Base-by-base conservation (phyloP, 2,888 invertebrate genomes). In the Leptinotarsa juncta region DNA sequence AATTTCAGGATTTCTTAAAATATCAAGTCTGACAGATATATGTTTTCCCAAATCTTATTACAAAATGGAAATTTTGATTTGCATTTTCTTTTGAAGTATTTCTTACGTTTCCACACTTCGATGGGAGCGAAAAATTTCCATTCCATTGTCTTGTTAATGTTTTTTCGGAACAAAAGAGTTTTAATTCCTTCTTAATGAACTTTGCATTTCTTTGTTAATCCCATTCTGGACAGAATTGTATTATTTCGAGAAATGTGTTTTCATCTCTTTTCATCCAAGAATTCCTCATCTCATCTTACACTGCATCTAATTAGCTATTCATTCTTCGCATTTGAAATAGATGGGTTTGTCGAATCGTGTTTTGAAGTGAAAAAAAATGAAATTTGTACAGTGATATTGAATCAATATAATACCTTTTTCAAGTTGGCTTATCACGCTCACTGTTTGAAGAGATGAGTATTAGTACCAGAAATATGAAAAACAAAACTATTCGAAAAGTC, bases 101-200 rank as follows among this genome's bases (percentile, higher is more conserved):
- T 69, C 69, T 57, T 57, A 57, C 57, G 16, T 69, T 71, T 73
- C 65, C 78, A 72, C 73, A 77, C 79, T 79, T 76, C 78, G 77
- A 72, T 62, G 70, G 49, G 32, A 57, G 42, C 65, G 62, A 65
- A 77, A 79, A 82, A 83, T 83, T 83, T 82, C 81, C 82, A 83
- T 82, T 77, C 81, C 81, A 82, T 82, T 82, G 82, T 82, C 79
- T 80, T 80, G 78, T 78, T 80, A 82, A 82, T 83, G 80, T 79
- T 82, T 82, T 80, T 79, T 79, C 74, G 71, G 77, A 81, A 80
- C 75, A 78, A 78, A 78, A 77, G 78, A 72, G 77, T 77, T 77
- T 79, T 81, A 79, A 81, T 80, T 79, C 80, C 68, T 77, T 76
- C 73, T 70, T 76, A 78, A 77, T 77, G 75, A 72, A 72, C 72